phyloP scores from a whole-genome alignment of 2,113 vertebrate genomes.

The Rhabdomys dilectus region DNA sequence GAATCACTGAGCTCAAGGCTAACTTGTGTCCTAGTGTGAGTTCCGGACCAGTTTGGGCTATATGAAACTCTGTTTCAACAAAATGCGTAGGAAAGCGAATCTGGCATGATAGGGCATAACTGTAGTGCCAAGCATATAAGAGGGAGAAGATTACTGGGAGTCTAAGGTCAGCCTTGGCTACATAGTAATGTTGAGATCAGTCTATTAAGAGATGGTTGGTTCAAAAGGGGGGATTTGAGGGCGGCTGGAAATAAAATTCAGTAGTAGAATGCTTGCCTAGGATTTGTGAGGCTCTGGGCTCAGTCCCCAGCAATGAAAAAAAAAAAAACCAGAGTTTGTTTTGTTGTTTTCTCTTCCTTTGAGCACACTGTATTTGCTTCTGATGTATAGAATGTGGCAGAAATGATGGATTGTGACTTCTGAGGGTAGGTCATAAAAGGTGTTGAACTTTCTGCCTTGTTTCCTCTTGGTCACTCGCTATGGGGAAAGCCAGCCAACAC shows the following conservation, averaged over 20 bases:
- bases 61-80: background rate
- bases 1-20: background rate
- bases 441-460: background rate
- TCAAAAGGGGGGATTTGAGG: background rate
- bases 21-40: background rate
- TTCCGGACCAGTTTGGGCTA: background rate
- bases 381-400: conserved; percentile 65
- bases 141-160: too few species aligned
- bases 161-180: background rate
- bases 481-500: background rate
- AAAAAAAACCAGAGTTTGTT: background rate
- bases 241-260: background rate
- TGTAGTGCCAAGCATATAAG: background rate
- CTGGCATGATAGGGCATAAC: background rate
- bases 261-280: background rate
- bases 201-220: background rate
- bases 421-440: conserved; percentile 71
- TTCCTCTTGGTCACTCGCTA: background rate
- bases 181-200: background rate
- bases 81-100: background rate
- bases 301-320: background rate
- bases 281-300: background rate
- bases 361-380: background rate
- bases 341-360: background rate
- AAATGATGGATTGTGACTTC: conserved; percentile 71